Conservation (phyloP, 2,113 vertebrate species). For the Chitala chitala region DNA sequence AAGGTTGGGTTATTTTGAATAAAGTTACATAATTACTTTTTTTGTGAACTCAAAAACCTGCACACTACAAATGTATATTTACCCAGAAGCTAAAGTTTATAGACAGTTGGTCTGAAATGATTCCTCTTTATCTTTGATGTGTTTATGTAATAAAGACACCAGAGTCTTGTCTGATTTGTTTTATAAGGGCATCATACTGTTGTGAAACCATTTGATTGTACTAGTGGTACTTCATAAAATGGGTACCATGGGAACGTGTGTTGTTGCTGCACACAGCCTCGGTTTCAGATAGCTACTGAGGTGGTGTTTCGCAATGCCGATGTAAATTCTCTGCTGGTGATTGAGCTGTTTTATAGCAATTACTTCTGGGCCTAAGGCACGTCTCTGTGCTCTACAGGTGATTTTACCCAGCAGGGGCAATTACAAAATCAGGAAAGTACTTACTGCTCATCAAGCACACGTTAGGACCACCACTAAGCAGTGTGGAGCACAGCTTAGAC, state of each 20-base stretch:
- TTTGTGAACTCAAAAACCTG: neutral
- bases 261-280: neutral
- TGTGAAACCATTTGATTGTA: neutral
- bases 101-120: too few relatives aligned
- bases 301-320: neutral
- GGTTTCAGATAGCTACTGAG: neutral
- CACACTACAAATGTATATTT: neutral
- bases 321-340: neutral
- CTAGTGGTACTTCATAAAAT: neutral
- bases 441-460: neutral
- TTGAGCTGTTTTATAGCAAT: neutral
- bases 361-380: neutral
- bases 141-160: neutral
- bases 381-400: slow-evolving; percentile 7
- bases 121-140: neutral
- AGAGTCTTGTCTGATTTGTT: too few relatives aligned
- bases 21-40: neutral
- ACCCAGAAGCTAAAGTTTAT: neutral
- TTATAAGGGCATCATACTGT: neutral
- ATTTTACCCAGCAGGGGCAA: neutral
- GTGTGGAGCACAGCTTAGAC: neutral
- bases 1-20: neutral
- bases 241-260: neutral
- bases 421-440: neutral
- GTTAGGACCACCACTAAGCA: neutral